Evolutionary conservation across 2,888 invertebrate species (phyloP), one percentile per base, ranked within the genome.

Genomic region (Sussaba pulchella): DNA sequence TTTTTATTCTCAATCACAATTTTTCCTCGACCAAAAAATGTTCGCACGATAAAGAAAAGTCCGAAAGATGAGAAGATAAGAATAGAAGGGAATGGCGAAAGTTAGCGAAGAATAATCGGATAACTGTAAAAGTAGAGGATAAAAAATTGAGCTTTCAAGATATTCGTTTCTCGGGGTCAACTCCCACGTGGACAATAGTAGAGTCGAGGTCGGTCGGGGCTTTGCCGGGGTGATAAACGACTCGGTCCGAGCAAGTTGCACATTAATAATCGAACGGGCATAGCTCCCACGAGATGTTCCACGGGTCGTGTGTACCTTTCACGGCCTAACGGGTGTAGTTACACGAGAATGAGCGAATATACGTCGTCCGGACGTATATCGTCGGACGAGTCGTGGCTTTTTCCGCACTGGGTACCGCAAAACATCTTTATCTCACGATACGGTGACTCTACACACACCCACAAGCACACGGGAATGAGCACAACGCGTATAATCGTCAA

Each of bases 231-330:
- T 54, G 63, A 41, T 31, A 70, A 41, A 69, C 45, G 59, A 61
- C 69, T 57, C 50, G 21, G 21, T 67, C 75, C 52, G 26, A 57
- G 26, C 75, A 61, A 71, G 43, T 75, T 61, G 75, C 52, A 43
- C 75, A 50, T 75, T 80, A 75, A 80, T 80, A 80, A 75, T 80
- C 67, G 71, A 80, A 75, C 71, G 61, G 39, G 61, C 52, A 66
- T 71, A 19, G 36, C 10, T 59, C 79, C 47, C 79, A 36, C 36
- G 75, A 64, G 79, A 72, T 52, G 24, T 41, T 47, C 61, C 43
- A 71, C 31, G 9, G 52, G 52, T 52, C 39, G 41, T 57, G 41
- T 17, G 31, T 31, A 31, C n/a, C 14, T 6, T n/a, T 14, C 5
- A 1, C n/a, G 24, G 5, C n/a, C 10, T 52, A 24, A 21, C 47